Percentiles rank a stretch among this genome's conserved stretches.
Conservation (phyloP, 35 echinoderm and acorn worm genomes). For the Antedon bifida region DNA sequence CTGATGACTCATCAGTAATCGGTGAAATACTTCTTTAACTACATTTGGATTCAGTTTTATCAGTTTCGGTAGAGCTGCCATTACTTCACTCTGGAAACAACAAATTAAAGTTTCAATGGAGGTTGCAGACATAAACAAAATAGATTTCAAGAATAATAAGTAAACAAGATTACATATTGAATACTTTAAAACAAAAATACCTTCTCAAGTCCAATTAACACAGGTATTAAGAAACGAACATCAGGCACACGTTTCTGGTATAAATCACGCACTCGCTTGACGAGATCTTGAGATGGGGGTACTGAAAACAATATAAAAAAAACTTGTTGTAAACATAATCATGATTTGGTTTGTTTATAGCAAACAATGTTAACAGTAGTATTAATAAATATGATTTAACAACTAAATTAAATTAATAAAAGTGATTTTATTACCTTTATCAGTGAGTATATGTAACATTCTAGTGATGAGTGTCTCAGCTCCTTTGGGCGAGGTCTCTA, state of each 20-base stretch:
- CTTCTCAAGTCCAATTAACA: conserved; percentile 92
- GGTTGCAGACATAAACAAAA: not conserved
- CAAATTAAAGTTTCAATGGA: not conserved
- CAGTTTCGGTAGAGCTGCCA: conserved; percentile 79
- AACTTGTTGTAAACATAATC: not conserved
- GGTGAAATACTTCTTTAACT: conserved; percentile 94
- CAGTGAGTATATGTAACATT: conserved; percentile 91
- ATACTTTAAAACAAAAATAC: conserved; percentile 10
- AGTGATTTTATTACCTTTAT: conserved; percentile 44
- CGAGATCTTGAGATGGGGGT: conserved; percentile 72
- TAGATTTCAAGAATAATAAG: not conserved
- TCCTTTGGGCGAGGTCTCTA: conserved; percentile 86
- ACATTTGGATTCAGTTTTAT: conserved; percentile 92
- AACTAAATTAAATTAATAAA: too few relatives aligned
- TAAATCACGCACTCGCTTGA: conserved; percentile 77
- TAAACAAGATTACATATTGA: too few relatives aligned
- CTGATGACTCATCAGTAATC: conserved; percentile 87
- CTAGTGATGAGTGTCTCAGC: conserved; percentile 87
- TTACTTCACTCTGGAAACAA: conserved; percentile 72
- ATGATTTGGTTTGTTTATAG: too few relatives aligned
- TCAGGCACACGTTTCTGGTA: conserved; percentile 91
- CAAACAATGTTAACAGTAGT: too few relatives aligned
- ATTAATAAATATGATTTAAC: too few relatives aligned
- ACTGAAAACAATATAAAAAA: conserved; percentile 31
- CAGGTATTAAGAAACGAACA: conserved; percentile 87